Evolutionary conservation across 2,888 invertebrate species (phyloP), one percentile per base, ranked within the genome.

Genomic region (Drosophila acutilabella): DNA sequence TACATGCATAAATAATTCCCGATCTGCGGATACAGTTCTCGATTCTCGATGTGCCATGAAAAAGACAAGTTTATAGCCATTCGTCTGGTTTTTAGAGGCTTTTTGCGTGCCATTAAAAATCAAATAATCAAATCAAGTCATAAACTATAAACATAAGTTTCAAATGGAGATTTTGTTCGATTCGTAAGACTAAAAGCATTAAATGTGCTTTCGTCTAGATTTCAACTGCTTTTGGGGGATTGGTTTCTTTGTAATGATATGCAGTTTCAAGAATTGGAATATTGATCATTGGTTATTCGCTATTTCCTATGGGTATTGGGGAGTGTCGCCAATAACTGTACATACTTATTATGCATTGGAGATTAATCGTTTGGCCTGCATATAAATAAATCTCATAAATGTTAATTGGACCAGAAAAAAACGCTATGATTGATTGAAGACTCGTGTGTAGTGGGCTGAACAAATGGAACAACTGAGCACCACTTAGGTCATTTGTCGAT

Each of bases 1-100:
- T 76, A 72, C 74, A 71, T 71, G 64, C 77, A 80, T 75, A 74
- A 69, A 72, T 72, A 65, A 87, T 62, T 44, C 44, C 64, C 23
- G 38, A 41, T 70, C 20, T 57, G 68, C 13, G 33, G 38, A 57
- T 30, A 30, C 8, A 30, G 30, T 23, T 23, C 23, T 23, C 6
- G 26, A 36, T 61, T 66, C 58, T 62, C 53, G 47, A 44, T 30
- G 8, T 30, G 30, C 30, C 83, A 86, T 80, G 64, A 88, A 88
- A 86, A 86, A 69, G 18, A 73, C 48, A 71, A 67, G 84, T 74
- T 81, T 82, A 81, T 78, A 60, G 66, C 76, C 76, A 56, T 64
- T 71, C 61, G 62, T 48, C 64, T 50, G 40, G 50, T 23, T 60
- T 30, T 44, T 59, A 26, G 16, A 14, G 47, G 18, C 16, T 36